Evolutionary conservation across 1,140 invertebrate genomes (phyloP).

Genomic region (Delia radicum): DNA sequence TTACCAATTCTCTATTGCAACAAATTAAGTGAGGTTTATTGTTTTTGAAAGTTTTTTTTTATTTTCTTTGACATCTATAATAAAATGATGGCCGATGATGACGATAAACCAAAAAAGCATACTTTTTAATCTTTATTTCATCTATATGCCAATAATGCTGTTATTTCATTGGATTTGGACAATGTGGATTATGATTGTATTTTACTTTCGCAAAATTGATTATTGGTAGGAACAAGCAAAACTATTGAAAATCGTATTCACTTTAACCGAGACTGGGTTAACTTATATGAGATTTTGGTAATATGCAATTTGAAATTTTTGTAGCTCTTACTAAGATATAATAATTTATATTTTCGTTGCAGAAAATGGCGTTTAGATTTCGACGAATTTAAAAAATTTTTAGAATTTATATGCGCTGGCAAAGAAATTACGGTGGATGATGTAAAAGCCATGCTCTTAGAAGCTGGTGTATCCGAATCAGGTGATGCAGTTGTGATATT

Average conservation of each 20-base stretch:
- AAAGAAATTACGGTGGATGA: constrained; percentile 27
- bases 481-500: too few relatives aligned
- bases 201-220: constrained; percentile 44
- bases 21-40: too few relatives aligned
- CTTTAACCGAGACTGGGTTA: constrained; percentile 44
- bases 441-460: too few relatives aligned
- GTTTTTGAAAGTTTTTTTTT: too few relatives aligned
- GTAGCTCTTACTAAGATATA: background rate
- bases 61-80: too few relatives aligned
- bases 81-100: constrained; percentile 47
- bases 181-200: constrained; percentile 41
- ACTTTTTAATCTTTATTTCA: constrained; percentile 43
- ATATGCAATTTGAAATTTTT: background rate
- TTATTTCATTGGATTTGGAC: constrained; percentile 37
- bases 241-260: constrained; percentile 40
- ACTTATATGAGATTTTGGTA: constrained; percentile 52
- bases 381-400: constrained; percentile 46
- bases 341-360: background rate
- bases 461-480: too few relatives aligned
- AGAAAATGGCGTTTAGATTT: constrained; percentile 51
- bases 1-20: too few relatives aligned
- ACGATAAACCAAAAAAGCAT: constrained; percentile 49
- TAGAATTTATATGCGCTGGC: constrained; percentile 34
- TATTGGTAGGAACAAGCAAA: constrained; percentile 46
- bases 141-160: constrained; percentile 40